Conservation (phyloP, 2,797 vertebrate species). For the Coracias cyanogaster region DNA sequence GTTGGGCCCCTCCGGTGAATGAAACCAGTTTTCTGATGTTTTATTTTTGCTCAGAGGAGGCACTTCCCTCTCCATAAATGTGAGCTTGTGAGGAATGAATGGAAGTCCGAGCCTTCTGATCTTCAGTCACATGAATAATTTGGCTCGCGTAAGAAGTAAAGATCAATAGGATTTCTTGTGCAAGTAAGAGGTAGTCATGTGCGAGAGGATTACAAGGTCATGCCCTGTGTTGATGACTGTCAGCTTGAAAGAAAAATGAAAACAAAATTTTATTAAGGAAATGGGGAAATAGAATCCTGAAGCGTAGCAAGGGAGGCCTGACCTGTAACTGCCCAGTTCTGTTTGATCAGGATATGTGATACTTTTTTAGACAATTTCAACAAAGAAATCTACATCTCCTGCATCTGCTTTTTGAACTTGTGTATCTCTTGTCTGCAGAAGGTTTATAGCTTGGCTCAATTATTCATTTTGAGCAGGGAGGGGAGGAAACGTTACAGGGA, state of each 20-base stretch:
- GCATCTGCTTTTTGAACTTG: slow-evolving; percentile 76
- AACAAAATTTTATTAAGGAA: slow-evolving; percentile 1
- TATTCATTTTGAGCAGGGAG: slow-evolving; percentile 73
- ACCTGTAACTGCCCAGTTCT: not conserved
- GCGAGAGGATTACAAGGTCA: not conserved
- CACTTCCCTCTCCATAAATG: not conserved
- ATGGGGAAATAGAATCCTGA: not conserved
- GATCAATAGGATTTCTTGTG: slow-evolving; percentile 25
- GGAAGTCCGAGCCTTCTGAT: slow-evolving; percentile 31
- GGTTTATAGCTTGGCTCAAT: slow-evolving; percentile 79
- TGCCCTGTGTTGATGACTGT: not conserved
- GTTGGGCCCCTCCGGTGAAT: not conserved
- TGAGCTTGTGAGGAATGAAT: not conserved
- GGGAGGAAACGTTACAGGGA: slow-evolving; percentile 73
- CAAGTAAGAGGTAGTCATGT: slow-evolving; percentile 14
- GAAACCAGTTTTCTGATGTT: not conserved
- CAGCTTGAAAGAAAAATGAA: slow-evolving; percentile 14
- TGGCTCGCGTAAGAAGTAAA: not conserved
- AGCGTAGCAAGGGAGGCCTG: not conserved
- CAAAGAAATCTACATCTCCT: slow-evolving; percentile 43
- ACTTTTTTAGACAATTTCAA: slow-evolving; percentile 11
- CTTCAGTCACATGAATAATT: slow-evolving; percentile 15
- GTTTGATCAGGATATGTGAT: not conserved
- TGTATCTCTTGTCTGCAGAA: slow-evolving; percentile 56
- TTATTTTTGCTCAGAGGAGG: not conserved